Evolutionary conservation across 2,888 invertebrate genomes (phyloP), one percentile per base, ranked within the genome.

Genomic region (Corythucha ciliata): DNA sequence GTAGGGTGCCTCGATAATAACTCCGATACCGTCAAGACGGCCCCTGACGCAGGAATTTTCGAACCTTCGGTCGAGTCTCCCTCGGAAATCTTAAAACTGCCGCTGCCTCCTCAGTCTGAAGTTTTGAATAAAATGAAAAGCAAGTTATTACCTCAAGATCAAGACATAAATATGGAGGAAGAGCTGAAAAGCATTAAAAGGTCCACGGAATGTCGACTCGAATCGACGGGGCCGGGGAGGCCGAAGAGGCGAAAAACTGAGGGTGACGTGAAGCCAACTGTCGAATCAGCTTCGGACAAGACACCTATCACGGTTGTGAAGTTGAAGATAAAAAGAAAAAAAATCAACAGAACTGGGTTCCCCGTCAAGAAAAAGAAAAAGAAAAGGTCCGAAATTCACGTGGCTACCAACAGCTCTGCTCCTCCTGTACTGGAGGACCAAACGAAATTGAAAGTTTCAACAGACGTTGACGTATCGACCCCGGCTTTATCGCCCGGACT

Each of bases 301-400:
- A 29, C 18, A 14, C 3, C 8, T 2, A 45, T 22, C 8, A n/a
- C 20, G 7, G 33, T 16, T 5, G 12, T 42, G 6, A 76, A 77
- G 61, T 73, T 74, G 60, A 75, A 74, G 58, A 67, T 72, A 7
- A 66, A 75, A 16, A 76, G 87, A 33, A 82, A 88, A 66, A 79
- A 84, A 18, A 81, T 85, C 34, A 90, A 90, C 65, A 74, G 87
- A 60, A 90, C 89, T 16, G 91, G 91, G 3, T 91, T 91, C 66
- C 91, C 91, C 0, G 84, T 80, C 20, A 72, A 84, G 14, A 85
- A 85, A 63, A 82, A 79, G 65, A 89, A 87, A 69, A 89, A 87
- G 65, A 83, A 85, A 65, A 52, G 40, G 25, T 14, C 18, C 20
- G 45, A 50, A 5, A 14, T 32, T 16, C 33, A 18, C 4, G 47